phyloP scores from a whole-genome alignment of 2,113 vertebrate genomes.

The Microcebus murinus region DNA sequence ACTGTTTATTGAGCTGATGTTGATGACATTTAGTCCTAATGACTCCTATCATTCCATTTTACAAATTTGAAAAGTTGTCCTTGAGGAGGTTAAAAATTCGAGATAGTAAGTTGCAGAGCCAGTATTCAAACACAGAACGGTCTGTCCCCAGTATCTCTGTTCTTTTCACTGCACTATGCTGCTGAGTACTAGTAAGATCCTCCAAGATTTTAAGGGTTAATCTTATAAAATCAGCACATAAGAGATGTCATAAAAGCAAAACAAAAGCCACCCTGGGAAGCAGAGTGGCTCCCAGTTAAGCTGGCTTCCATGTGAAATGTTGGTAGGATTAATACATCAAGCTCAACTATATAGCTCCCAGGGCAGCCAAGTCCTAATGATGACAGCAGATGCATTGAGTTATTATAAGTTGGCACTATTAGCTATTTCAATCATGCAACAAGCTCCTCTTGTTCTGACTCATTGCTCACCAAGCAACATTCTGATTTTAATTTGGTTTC shows the following conservation, averaged over 20 bases:
- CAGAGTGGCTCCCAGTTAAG: background rate
- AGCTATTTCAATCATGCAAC: background rate
- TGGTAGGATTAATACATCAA: background rate
- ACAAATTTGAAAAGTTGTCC: background rate
- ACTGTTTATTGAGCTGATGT: background rate
- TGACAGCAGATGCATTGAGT: background rate
- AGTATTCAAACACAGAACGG: background rate
- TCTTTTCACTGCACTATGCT: background rate
- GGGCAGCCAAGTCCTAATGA: background rate
- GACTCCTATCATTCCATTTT: background rate
- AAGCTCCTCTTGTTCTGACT: conserved; percentile 14
- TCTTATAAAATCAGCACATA: background rate
- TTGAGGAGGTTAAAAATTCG: background rate
- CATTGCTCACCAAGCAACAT: conserved; percentile 30
- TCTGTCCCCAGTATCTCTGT: background rate
- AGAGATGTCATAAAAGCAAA: background rate
- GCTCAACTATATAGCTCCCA: background rate
- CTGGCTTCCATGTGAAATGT: background rate
- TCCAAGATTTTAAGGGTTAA: background rate
- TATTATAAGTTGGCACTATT: background rate
- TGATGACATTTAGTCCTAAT: background rate
- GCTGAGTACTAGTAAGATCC: background rate
- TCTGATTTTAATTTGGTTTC: conserved; percentile 46
- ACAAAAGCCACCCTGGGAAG: background rate
- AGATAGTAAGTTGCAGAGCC: background rate